Percentiles rank a stretch among this genome's conserved stretches.
phyloP scores from a whole-genome alignment of 2,797 vertebrate genomes.

The Pteronotus mesoamericanus region DNA sequence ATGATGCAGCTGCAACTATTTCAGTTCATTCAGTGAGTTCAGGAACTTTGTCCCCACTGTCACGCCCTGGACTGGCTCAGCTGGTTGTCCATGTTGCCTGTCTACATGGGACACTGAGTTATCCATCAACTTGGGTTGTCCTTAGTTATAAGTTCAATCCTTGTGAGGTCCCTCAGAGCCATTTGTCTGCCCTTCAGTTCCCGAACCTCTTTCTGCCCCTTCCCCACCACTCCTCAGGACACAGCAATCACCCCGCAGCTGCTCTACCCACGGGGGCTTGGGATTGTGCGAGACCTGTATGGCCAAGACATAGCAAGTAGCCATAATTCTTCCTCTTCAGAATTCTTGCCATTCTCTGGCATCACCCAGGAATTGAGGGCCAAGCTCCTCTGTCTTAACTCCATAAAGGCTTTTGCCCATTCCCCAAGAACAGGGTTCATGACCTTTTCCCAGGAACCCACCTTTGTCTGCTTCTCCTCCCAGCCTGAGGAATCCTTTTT shows the following conservation, averaged over 20 bases:
- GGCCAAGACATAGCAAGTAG: neutral
- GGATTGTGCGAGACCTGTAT: neutral
- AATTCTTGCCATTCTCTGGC: neutral
- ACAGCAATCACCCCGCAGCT: neutral
- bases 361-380: neutral
- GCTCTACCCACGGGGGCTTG: neutral
- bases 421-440: neutral
- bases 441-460: neutral
- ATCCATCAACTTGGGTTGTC: neutral
- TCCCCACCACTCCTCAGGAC: neutral
- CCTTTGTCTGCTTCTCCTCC: neutral
- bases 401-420: neutral
- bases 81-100: neutral
- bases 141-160: neutral
- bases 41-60: neutral
- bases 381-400: neutral
- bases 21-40: neutral
- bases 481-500: neutral
- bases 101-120: neutral
- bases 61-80: neutral
- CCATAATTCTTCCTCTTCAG: neutral
- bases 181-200: neutral
- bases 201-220: neutral
- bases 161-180: neutral
- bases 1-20: neutral